phyloP scores from a whole-genome alignment of 1,140 invertebrate species.

The Drosophila pseudoananassae region DNA sequence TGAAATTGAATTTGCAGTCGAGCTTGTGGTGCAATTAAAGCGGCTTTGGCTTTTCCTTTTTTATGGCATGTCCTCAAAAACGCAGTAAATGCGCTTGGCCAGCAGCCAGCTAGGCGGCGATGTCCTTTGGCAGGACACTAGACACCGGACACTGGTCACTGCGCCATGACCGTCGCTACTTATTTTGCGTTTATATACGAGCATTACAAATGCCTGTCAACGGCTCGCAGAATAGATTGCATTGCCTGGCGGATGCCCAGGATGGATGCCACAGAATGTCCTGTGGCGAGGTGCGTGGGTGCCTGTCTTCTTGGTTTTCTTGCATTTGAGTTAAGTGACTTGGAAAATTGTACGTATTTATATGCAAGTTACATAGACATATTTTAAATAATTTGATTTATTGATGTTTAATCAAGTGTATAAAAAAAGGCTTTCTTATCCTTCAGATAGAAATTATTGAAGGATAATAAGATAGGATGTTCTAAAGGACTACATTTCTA shows the following conservation, averaged over 20 bases:
- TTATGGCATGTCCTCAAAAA: conserved; percentile 66
- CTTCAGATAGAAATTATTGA: too few relatives aligned
- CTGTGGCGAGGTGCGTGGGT: conserved; percentile 47
- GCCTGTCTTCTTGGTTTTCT: not conserved
- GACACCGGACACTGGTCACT: conserved; percentile 40
- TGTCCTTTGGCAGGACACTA: conserved; percentile 31
- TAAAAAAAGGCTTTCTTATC: not conserved
- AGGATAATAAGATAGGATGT: too few relatives aligned
- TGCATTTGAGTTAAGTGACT: conserved; percentile 63
- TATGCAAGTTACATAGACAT: not conserved
- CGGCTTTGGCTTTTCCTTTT: conserved; percentile 33
- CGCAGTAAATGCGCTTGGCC: conserved; percentile 70
- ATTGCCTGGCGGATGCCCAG: conserved; percentile 18
- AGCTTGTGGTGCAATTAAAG: conserved; percentile 74
- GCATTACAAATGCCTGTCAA: conserved; percentile 62
- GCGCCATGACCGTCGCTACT: conserved; percentile 38
- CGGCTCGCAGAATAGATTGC: conserved; percentile 67
- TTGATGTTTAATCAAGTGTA: conserved; percentile 21
- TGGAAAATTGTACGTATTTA: conserved; percentile 30
- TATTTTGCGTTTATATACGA: conserved; percentile 11
- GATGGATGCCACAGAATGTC: conserved; percentile 42
- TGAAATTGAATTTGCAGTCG: conserved; percentile 60
- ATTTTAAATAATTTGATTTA: conserved; percentile 3
- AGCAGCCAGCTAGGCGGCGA: conserved; percentile 57
- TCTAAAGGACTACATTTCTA: too few relatives aligned